Percentiles rank a stretch among this genome's conserved stretches.
phyloP scores from a whole-genome alignment of 2,888 invertebrate species.

The Dynastes grantii region DNA sequence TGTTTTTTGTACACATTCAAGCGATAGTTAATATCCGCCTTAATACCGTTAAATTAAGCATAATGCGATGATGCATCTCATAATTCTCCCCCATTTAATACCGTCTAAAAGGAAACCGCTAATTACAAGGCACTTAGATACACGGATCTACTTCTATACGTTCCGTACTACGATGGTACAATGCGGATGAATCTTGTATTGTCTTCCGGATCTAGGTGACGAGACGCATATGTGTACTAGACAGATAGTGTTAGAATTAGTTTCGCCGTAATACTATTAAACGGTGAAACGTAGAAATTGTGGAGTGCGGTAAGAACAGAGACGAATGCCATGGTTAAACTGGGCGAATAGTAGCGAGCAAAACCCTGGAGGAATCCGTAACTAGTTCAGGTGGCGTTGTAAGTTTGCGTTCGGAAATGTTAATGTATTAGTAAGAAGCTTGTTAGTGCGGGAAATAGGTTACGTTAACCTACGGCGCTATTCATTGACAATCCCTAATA shows the following conservation, averaged over 20 bases:
- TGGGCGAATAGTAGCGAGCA: neutral
- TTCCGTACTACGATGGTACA: neutral
- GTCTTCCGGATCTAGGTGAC: neutral
- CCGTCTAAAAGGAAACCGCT: constrained; percentile 10
- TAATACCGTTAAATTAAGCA: neutral
- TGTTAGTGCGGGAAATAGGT: too few species aligned
- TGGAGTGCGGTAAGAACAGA: constrained; percentile 3
- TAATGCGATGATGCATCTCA: neutral
- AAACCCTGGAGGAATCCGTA: neutral
- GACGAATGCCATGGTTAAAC: neutral
- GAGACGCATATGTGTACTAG: neutral
- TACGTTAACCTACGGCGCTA: too few species aligned
- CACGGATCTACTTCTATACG: neutral
- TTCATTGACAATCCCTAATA: too few species aligned
- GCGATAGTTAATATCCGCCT: neutral
- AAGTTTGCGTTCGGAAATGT: neutral
- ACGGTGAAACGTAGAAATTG: neutral
- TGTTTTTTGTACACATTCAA: neutral
- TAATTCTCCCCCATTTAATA: neutral
- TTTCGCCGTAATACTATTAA: neutral
- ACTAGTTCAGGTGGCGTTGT: neutral
- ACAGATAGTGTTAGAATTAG: neutral
- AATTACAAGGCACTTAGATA: constrained; percentile 6
- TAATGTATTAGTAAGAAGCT: too few species aligned
- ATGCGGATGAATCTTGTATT: neutral